Base-by-base conservation (phyloP, 2,888 invertebrate species). In the Melanotus villosus region DNA sequence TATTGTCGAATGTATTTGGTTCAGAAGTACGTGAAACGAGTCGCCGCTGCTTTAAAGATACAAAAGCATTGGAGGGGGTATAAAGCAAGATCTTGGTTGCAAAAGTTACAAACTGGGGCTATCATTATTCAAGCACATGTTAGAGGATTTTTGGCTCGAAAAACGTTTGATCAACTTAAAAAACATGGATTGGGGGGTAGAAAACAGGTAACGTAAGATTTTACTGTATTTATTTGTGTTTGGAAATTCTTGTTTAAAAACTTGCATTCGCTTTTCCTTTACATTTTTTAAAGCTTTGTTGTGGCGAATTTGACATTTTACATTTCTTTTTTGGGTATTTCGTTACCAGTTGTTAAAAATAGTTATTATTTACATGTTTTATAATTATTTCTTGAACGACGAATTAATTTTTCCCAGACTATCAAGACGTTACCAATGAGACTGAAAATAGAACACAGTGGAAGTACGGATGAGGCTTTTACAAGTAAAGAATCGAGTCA, bases 41-140 rank as follows among this genome's bases (percentile, higher is more conserved):
- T 90, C 0, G 85, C 88, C 63, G 87, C 89, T 68, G 90, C 91
- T 0, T 78, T 89, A 10, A 90, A 90, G 58, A 91, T 98, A 60
- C 97, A 98, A 82, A 89, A 92, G 52, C 89, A 89, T 80, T 96
- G 93, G 92, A 88, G 93, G 64, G 91, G 92, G 19, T 90, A 90
- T 76, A 88, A 88, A 65, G 89, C 88, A 23, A 88, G 92, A 1
- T 86, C 87, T 56, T 92, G 92, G 90, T 92, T 90, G 82, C 84
- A 88, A 68, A 89, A 89, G 67, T 83, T 95, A 6, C 88, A 88
- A 47, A 80, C 82, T 6, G 89, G 89, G 4, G 82, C 91, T 12
- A 81, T 92, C 2, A 80, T 84, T 14, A 89, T 96, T 80, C 95
- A 96, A 83, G 91, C 94, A 0, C 88, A 88, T 75, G 90, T 91